Conservation (phyloP, 2,113 vertebrate genomes). For the Formicarius rufipectus region DNA sequence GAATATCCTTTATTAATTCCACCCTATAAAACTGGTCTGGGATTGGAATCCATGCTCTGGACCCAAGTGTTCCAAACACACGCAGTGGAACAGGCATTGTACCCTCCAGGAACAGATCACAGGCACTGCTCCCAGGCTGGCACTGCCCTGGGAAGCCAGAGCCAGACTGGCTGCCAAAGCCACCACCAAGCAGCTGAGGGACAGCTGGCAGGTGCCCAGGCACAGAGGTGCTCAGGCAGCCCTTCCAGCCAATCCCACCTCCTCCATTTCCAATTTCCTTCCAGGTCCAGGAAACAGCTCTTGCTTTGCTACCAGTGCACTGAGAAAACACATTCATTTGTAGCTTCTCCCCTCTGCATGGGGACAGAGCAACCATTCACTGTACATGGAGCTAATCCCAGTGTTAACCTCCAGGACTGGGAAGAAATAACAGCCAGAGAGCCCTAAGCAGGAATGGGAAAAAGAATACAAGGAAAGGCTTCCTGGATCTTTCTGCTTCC, state of each 20-base stretch:
- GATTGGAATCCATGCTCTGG: not conserved
- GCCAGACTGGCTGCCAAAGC: not conserved
- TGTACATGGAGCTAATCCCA: not conserved
- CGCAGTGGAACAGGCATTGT: not conserved
- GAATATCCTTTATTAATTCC: not conserved
- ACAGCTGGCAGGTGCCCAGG: not conserved
- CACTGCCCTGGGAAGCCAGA: not conserved
- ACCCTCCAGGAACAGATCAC: not conserved
- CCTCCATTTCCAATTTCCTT: not conserved
- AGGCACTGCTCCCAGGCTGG: not conserved
- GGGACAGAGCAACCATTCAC: not conserved
- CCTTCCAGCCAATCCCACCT: not conserved
- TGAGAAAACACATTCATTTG: not conserved
- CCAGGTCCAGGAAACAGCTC: not conserved
- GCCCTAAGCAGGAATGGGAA: not conserved
- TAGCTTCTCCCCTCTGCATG: not conserved
- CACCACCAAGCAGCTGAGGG: not conserved
- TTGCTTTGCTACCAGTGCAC: not conserved
- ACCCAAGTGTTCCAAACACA: too few species aligned
- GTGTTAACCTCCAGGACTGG: not conserved
- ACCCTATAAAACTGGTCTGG: rapidly evolving
- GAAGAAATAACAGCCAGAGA: not conserved
- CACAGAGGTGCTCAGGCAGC: not conserved
- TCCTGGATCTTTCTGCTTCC: not conserved
- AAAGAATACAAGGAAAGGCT: not conserved